These are phyloP conservation scores for Papilio xuthus DNA, from an alignment of 1,140 invertebrate species.

Conservation along the genomic window DNA sequence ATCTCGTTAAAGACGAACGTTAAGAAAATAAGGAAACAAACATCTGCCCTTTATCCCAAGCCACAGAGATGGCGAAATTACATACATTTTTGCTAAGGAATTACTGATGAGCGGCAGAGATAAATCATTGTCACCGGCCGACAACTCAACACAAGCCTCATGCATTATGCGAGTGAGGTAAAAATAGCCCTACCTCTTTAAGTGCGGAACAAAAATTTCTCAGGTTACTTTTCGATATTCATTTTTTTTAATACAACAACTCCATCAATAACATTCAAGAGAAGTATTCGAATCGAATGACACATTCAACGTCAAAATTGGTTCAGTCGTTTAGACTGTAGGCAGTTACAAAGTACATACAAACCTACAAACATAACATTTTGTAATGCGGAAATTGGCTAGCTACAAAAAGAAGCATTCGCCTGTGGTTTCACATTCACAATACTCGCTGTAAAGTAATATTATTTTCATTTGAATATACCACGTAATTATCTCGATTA, in stretches of 20 bases:
- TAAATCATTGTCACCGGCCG: conserved; percentile 11
- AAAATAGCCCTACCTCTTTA: conserved; percentile 8
- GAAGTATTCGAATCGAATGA: too few species aligned
- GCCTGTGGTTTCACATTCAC: not conserved
- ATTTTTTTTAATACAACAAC: not conserved
- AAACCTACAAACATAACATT: not conserved
- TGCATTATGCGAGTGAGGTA: conserved; percentile 18
- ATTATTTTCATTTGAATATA: not conserved
- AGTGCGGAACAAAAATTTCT: not conserved
- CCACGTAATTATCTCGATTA: conserved; percentile 19
- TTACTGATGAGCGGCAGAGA: conserved; percentile 4
- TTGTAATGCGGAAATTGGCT: not conserved
- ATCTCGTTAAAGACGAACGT: too few species aligned
- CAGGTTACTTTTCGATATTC: not conserved
- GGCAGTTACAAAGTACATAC: not conserved
- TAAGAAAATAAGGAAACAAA: conserved; percentile 2
- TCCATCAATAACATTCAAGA: too few species aligned
- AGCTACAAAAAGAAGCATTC: not conserved
- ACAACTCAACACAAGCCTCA: conserved; percentile 12
- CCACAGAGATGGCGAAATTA: not conserved
- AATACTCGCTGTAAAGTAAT: not conserved
- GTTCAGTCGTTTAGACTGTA: too few species aligned
- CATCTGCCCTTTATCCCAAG: not conserved
- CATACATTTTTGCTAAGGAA: not conserved
- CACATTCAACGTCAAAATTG: too few species aligned